A percentile compares a stretch with the other conserved stretches of the same genome.
phyloP scores from a whole-genome alignment of 2,113 vertebrate genomes.

The Panurus biarmicus region DNA sequence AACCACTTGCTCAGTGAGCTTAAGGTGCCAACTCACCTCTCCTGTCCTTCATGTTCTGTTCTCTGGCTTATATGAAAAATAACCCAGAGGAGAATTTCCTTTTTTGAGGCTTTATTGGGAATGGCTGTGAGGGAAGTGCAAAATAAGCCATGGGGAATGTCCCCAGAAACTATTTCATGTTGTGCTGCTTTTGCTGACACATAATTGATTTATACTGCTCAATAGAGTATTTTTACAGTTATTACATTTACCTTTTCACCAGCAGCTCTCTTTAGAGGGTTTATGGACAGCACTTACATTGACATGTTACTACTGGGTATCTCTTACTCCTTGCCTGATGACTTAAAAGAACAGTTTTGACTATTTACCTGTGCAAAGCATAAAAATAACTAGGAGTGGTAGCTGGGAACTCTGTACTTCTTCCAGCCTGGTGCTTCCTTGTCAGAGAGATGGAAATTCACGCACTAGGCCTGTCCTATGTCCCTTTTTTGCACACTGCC shows the following conservation, averaged over 20 bases:
- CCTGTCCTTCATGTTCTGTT: not conserved
- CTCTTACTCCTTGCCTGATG: not conserved
- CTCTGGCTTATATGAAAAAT: not conserved
- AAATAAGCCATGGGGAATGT: not conserved
- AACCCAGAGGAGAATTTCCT: not conserved
- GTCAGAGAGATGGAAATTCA: not conserved
- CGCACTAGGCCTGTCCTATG: not conserved
- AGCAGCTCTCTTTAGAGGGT: not conserved
- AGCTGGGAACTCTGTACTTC: not conserved
- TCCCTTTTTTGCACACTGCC: not conserved
- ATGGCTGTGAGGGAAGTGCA: not conserved
- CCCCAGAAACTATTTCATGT: not conserved
- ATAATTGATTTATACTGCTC: not conserved
- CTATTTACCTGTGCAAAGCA: not conserved
- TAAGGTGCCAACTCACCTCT: not conserved
- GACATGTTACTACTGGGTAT: rapidly evolving
- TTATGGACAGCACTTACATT: not conserved
- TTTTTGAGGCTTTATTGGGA: not conserved
- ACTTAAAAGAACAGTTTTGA: not conserved
- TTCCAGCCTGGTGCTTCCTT: not conserved
- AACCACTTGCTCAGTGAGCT: not conserved
- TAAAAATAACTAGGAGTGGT: not conserved
- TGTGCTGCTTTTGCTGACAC: not conserved
- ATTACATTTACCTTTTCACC: not conserved
- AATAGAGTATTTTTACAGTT: not conserved